Conservation (phyloP, 2,888 invertebrate genomes). For the Leucania comma region DNA sequence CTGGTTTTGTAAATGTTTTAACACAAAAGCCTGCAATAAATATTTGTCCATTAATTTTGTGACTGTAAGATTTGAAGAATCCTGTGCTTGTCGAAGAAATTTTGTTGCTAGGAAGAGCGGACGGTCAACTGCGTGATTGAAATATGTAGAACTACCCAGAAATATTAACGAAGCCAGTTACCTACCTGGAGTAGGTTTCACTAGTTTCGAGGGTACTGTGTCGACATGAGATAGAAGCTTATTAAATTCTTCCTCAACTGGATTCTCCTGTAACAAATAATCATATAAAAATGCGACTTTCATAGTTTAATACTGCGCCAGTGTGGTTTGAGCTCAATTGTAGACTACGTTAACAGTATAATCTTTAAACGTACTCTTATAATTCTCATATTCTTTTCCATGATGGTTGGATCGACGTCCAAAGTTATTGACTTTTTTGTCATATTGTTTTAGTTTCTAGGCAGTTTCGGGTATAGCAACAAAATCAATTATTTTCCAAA, state of each 20-base stretch:
- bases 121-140: background rate
- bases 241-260: slow-evolving; percentile 91
- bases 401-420: slow-evolving; percentile 91
- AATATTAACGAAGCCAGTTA: slow-evolving; percentile 38
- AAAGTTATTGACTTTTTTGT: slow-evolving; percentile 88
- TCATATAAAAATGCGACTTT: background rate
- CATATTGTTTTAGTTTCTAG: slow-evolving; percentile 75
- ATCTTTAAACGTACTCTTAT: slow-evolving; percentile 75
- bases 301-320: background rate
- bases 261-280: slow-evolving; percentile 82
- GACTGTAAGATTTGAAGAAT: background rate
- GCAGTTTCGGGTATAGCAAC: slow-evolving; percentile 52
- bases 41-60: background rate
- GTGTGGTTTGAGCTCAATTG: background rate
- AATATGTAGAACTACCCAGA: background rate
- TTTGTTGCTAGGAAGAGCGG: background rate
- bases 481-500: slow-evolving; percentile 42
- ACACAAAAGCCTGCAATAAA: slow-evolving; percentile 93
- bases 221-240: slow-evolving; percentile 89
- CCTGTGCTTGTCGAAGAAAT: background rate
- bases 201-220: slow-evolving; percentile 90
- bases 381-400: slow-evolving; percentile 90
- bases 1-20: slow-evolving; percentile 92
- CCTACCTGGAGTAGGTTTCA: slow-evolving; percentile 93
- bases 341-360: background rate